Evolutionary conservation across 1,140 invertebrate species (phyloP).

Genomic region (Diabrotica virgifera): DNA sequence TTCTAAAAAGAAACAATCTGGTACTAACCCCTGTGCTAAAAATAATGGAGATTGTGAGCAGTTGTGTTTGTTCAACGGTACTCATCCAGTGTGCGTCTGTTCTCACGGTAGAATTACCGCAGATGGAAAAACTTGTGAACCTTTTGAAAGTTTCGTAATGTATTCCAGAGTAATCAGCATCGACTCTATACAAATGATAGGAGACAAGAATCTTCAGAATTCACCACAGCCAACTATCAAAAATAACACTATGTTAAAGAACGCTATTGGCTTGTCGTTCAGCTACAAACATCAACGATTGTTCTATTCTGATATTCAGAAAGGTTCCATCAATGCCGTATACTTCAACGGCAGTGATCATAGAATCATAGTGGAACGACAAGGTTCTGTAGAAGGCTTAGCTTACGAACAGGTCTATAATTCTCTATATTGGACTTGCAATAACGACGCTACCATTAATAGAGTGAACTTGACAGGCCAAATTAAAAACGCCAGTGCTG

Average conservation of each 20-base stretch:
- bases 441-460: slow-evolving; percentile 73
- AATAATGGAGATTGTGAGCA: slow-evolving; percentile 73
- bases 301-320: slow-evolving; percentile 86
- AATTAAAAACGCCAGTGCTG: slow-evolving; percentile 45
- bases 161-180: slow-evolving; percentile 72
- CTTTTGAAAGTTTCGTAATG: slow-evolving; percentile 72
- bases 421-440: slow-evolving; percentile 83
- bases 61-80: slow-evolving; percentile 76
- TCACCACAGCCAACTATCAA: slow-evolving; percentile 73
- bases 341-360: slow-evolving; percentile 77
- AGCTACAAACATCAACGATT: slow-evolving; percentile 68
- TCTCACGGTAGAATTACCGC: slow-evolving; percentile 66
- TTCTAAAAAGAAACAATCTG: slow-evolving; percentile 56
- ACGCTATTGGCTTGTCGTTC: slow-evolving; percentile 81
- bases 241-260: slow-evolving; percentile 68
- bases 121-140: slow-evolving; percentile 64
- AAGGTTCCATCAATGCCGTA: slow-evolving; percentile 79
- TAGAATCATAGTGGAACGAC: slow-evolving; percentile 63
- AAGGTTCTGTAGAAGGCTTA: slow-evolving; percentile 80
- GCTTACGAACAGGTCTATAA: slow-evolving; percentile 66
- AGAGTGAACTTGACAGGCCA: slow-evolving; percentile 54
- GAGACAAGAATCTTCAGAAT: slow-evolving; percentile 67
- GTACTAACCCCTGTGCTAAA: slow-evolving; percentile 64
- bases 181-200: slow-evolving; percentile 73
- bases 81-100: slow-evolving; percentile 65